Conservation (phyloP, 1,140 invertebrate species). For the Cydia strobilella region DNA sequence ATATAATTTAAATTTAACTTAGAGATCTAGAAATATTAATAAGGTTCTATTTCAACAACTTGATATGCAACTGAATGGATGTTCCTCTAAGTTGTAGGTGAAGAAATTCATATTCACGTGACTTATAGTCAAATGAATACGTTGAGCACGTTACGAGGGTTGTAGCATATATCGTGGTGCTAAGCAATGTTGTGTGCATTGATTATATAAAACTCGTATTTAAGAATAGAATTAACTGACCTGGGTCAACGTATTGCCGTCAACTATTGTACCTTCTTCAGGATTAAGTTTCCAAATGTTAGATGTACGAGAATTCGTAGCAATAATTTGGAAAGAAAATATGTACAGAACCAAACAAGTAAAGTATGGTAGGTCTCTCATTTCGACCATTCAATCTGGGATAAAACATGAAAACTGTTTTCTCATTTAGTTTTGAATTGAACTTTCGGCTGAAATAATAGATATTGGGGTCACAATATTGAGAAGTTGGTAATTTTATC, state of each 20-base stretch:
- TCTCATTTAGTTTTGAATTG: conserved; percentile 33
- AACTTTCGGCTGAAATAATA: conserved; percentile 17
- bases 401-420: conserved; percentile 64
- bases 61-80: background rate
- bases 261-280: conserved; percentile 85
- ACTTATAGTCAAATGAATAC: background rate
- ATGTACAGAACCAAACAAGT: conserved; percentile 79
- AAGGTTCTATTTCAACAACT: background rate
- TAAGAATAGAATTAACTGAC: conserved; percentile 57
- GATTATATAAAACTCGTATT: conserved; percentile 62
- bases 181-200: conserved; percentile 39
- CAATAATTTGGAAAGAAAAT: conserved; percentile 84
- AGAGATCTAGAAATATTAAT: background rate
- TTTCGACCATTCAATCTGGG: conserved; percentile 58
- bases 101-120: background rate
- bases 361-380: conserved; percentile 78
- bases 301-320: conserved; percentile 86
- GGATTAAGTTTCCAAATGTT: conserved; percentile 87
- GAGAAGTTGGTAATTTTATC: conserved; percentile 31
- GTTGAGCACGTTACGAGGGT: background rate
- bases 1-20: background rate
- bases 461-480: conserved; percentile 30
- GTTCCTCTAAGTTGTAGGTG: background rate
- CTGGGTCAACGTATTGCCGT: conserved; percentile 80
- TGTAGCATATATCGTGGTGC: conserved; percentile 28